Conservation (phyloP, 2,888 invertebrate genomes). For the Ornithoptera alexandrae region DNA sequence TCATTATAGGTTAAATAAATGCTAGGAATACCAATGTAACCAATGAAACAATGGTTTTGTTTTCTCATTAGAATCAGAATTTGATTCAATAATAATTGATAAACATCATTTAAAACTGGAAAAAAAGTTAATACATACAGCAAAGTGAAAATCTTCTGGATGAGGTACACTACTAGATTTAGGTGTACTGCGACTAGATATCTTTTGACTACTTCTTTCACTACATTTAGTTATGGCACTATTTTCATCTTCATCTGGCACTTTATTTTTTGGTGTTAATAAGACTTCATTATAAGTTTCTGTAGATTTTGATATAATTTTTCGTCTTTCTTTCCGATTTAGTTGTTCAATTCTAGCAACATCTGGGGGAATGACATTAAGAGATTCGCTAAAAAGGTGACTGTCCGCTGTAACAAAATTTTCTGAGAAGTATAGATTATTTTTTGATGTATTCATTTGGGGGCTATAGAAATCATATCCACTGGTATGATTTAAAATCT, state of each 20-base stretch:
- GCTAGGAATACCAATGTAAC: too few species aligned
- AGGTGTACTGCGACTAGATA: slow-evolving; percentile 54
- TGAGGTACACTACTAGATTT: slow-evolving; percentile 46
- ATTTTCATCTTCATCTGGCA: slow-evolving; percentile 34
- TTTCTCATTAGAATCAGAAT: not conserved
- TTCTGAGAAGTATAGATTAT: slow-evolving; percentile 69
- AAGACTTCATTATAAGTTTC: slow-evolving; percentile 37
- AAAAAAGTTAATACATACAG: slow-evolving; percentile 42
- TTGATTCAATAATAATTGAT: not conserved
- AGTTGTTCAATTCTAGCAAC: slow-evolving; percentile 50
- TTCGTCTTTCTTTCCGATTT: slow-evolving; percentile 46
- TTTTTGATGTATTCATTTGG: slow-evolving; percentile 70
- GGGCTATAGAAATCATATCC: slow-evolving; percentile 62
- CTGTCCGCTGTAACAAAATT: slow-evolving; percentile 63
- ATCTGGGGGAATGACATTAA: slow-evolving; percentile 51
- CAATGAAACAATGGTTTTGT: not conserved
- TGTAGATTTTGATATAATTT: slow-evolving; percentile 48
- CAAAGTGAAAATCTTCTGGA: slow-evolving; percentile 55
- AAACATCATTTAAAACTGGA: not conserved
- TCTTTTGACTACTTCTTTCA: slow-evolving; percentile 37
- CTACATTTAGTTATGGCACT: slow-evolving; percentile 44
- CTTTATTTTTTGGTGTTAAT: slow-evolving; percentile 42
- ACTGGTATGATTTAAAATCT: slow-evolving; percentile 45
- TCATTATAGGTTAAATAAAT: too few species aligned
- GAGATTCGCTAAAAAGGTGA: slow-evolving; percentile 46